Base-by-base conservation (phyloP, 1,140 invertebrate genomes). In the Trinorchestia longiramus region DNA sequence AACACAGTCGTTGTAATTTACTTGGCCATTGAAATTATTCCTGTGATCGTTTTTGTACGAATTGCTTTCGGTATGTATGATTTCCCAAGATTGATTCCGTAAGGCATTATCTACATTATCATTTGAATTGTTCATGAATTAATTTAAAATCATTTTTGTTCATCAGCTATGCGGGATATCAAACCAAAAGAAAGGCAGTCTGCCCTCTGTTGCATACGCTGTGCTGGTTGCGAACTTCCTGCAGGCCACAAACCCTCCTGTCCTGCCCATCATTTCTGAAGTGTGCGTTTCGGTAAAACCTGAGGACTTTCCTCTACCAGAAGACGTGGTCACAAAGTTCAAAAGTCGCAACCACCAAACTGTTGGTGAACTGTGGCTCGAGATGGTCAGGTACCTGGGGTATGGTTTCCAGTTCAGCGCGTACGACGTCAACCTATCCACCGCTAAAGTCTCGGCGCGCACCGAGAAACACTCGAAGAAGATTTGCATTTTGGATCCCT, bases 191-290 rank as follows among this genome's bases (percentile, higher is more conserved):
- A n/a, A 42, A 28, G 95, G 95, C 62, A 94, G 95, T 97, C 97
- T 98, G 40, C 98, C 98, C 36, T 98, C 98, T 0, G 98, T 98
- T 97, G 98, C 98, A n/a, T 98, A 98, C 97, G 97, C 98, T 95
- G 97, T 98, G 41, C 98, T 98, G 98, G 97, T 98, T 92, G 97
- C 98, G n/a, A 97, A 98, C 97, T 98, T 97, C 97, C 97, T 98
- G 36, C 98, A 98, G 97, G 97, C 98, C 96, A 97, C 97, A 88
- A 96, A 97, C 45, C 98, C 98, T 96, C 98, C 98, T 87, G 98
- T 98, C 42, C 97, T 98, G 95, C 98, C 98, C 92, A 98, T 98
- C 44, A 97, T 98, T 28, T 90, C 88, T 28, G 53, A n/a, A 19
- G 0, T 57, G 40, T 94, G 95, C 53, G 4, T 0, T 1, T 53